Conservation (phyloP, 2,113 vertebrate species). For the Gopherus flavomarginatus region DNA sequence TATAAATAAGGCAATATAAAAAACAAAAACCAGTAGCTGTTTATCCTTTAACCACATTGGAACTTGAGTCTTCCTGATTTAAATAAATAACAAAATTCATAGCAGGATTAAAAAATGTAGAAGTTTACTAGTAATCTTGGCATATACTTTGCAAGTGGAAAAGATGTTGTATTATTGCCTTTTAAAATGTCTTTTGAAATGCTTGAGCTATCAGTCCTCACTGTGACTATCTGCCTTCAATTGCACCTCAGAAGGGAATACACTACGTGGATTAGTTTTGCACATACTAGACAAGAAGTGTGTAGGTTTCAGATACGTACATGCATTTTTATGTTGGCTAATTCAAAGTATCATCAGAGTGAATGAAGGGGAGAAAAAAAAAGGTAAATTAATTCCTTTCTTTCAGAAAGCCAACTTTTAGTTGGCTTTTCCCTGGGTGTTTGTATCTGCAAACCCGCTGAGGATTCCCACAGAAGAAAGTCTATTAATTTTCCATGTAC, state of each 20-base stretch:
- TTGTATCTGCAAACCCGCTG: constrained; percentile 76
- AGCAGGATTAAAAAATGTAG: constrained; percentile 25
- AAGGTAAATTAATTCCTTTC: constrained; percentile 81
- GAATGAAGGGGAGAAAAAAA: constrained; percentile 61
- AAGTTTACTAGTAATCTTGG: background rate
- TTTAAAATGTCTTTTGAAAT: constrained; percentile 14
- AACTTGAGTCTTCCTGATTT: constrained; percentile 14
- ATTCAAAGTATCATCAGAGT: constrained; percentile 75
- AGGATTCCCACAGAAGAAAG: constrained; percentile 85
- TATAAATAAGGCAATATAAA: background rate
- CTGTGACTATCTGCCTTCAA: background rate
- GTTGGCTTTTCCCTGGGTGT: constrained; percentile 78
- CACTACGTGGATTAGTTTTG: background rate
- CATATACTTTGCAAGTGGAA: background rate
- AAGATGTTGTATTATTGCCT: constrained; percentile 3
- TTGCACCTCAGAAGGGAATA: constrained; percentile 4
- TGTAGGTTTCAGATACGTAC: constrained; percentile 23
- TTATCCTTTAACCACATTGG: background rate
- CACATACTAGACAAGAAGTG: constrained; percentile 23
- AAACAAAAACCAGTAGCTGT: fast-evolving
- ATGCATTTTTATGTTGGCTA: constrained; percentile 54
- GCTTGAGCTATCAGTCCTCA: background rate
- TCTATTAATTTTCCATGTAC: constrained; percentile 92
- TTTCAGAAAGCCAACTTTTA: constrained; percentile 74
- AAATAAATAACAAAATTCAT: background rate